Evolutionary conservation across 2,113 vertebrate species (phyloP), one percentile per base, ranked within the genome.

Genomic region (Platichthys stellatus): DNA sequence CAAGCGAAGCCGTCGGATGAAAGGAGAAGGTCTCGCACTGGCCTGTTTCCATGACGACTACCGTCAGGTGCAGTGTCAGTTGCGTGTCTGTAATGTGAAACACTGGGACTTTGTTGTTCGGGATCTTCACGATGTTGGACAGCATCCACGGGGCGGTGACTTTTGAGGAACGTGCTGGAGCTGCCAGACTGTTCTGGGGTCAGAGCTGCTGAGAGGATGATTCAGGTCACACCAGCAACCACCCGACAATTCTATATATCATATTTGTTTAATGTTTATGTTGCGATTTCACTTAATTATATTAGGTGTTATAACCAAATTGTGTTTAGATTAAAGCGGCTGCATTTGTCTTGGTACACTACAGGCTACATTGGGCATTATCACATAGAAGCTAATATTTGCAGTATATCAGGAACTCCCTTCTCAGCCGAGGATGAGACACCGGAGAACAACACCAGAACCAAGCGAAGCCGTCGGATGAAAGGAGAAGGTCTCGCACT

Each of bases 31-130:
- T 75, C 78, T 76, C 51, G 21, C 59, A 40, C 26, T 79, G 45
- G 45, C 23, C 71, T 8, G 72, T 88, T 83, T 73, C 82, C 57
- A 85, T 86, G 78, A 83, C 78, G 35, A 89, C 84, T 24, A 26
- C 51, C 61, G 75, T 83, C 57, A 81, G 81, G 75, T 10, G 54
- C n/a, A 51, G 54, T 58, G 60, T 80, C 69, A 88, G 59, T 66
- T 67, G 62, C 51, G 69, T 38, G 56, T 76, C 51, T 79, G 53
- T 57, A 45, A 72, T 75, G 31, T 69, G 73, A 76, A 83, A 78
- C 21, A 35, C 70, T 80, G 63, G 56, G 62, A 70, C 38, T 75
- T 51, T 43, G 40, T 12, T 43, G 38, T 40, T 40, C 2, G 11
- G 38, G 40, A 43, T 13, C 11, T 43, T 43, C 40, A 43, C 10